These are phyloP conservation scores for Agonopterix subpropinquella DNA, from an alignment of 2,888 invertebrate genomes.

Conservation along the genomic window DNA sequence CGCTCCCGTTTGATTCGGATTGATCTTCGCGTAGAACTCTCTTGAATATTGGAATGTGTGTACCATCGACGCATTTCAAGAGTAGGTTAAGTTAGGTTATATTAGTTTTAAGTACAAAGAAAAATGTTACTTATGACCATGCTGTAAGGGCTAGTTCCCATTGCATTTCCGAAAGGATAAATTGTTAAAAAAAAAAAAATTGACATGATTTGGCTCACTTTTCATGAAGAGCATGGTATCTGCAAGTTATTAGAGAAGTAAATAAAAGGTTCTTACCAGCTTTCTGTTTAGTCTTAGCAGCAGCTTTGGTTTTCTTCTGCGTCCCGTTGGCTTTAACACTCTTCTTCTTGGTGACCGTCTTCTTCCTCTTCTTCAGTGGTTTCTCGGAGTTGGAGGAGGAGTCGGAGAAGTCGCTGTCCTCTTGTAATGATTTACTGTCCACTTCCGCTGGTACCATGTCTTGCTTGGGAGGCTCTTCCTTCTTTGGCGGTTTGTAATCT, in stretches of 20 bases:
- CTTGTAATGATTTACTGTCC: conserved; percentile 8
- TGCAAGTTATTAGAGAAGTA: not conserved
- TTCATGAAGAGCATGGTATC: too few species aligned
- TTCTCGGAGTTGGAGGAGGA: conserved; percentile 57
- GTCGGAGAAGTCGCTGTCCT: conserved; percentile 39
- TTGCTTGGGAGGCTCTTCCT: conserved; percentile 19
- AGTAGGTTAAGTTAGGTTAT: too few species aligned
- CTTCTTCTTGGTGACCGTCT: conserved; percentile 30
- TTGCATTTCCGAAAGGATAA: too few species aligned
- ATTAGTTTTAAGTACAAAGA: too few species aligned
- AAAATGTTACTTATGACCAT: too few species aligned
- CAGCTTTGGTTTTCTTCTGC: conserved; percentile 5
- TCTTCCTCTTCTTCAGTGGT: conserved; percentile 45
- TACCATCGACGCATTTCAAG: too few species aligned
- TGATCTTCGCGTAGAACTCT: too few species aligned
- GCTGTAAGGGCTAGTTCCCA: too few species aligned
- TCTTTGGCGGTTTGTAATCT: conserved; percentile 41
- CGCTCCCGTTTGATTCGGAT: too few species aligned
- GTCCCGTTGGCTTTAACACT: conserved; percentile 29
- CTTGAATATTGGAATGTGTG: too few species aligned
- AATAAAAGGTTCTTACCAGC: not conserved
- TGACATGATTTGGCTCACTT: too few species aligned
- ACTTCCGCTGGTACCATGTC: conserved; percentile 13
- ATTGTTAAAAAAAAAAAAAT: too few species aligned
- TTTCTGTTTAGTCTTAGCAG: conserved; percentile 6